Percentiles rank a stretch among this genome's conserved stretches.
phyloP scores from a whole-genome alignment of 2,888 invertebrate genomes.

The Synergus laeviventris region DNA sequence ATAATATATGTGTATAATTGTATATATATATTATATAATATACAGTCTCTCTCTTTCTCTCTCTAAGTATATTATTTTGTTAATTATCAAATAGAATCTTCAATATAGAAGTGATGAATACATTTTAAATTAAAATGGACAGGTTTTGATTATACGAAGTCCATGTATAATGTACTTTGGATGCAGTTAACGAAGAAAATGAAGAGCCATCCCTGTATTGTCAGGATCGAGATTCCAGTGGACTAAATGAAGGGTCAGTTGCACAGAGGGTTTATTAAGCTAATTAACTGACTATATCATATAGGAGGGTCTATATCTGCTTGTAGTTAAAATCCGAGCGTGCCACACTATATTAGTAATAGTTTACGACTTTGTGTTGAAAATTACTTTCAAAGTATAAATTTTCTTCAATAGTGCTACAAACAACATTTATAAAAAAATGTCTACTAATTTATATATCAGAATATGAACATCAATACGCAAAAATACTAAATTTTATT shows the following conservation, averaged over 20 bases:
- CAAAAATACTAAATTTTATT: neutral
- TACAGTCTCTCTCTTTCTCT: too few species aligned
- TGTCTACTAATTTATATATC: neutral
- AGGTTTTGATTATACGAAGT: neutral
- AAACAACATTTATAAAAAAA: neutral
- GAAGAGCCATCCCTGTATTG: slow-evolving; percentile 41
- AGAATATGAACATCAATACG: neutral
- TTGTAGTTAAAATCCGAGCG: slow-evolving; percentile 1
- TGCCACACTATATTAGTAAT: slow-evolving; percentile 23
- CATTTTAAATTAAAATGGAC: neutral
- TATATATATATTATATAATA: too few species aligned
- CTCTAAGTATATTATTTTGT: too few species aligned
- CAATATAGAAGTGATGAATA: neutral
- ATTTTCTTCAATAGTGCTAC: neutral
- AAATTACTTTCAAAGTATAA: neutral
- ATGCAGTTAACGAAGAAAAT: slow-evolving; percentile 23
- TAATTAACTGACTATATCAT: slow-evolving; percentile 45
- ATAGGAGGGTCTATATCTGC: neutral
- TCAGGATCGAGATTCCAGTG: slow-evolving; percentile 31
- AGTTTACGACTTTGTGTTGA: slow-evolving; percentile 35
- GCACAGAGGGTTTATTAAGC: slow-evolving; percentile 49
- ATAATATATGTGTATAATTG: too few species aligned
- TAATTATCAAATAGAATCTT: neutral
- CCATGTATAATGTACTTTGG: neutral
- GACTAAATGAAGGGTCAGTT: slow-evolving; percentile 41